Base-by-base conservation (phyloP, 2,888 invertebrate species). In the Catocala sponsa region DNA sequence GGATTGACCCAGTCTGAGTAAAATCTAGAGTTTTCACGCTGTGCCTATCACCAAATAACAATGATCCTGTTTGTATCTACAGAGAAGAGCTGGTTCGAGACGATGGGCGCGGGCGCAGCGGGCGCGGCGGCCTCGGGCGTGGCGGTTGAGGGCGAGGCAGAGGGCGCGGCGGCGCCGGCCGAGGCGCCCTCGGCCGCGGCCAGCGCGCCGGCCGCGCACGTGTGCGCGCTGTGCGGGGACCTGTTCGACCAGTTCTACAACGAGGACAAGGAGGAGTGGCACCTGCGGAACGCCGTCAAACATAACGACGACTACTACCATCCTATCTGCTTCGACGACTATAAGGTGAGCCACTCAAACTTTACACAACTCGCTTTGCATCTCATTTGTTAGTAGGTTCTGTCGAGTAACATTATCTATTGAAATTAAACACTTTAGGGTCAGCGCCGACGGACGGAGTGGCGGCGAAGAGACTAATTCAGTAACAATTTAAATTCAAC, bases 201-300 rank as follows among this genome's bases (percentile, higher is more conserved):
- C 0, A 96, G 83, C 0, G 95, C 96, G 44, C 96, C 96, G 7
- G 95, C 96, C 78, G 95, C 95, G 78, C 95, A 96, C 55, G 89
- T 94, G 48, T 99, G 99, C 90, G 97, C 97, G 71, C 97, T 99
- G 55, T 99, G 99, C 90, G 97, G 97, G 11, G 99, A 99, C 92
- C 95, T 95, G 71, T 99, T 99, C 92, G 98, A 98, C 74, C 98
- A 98, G 89, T 99, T 98, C 94, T 99, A 98, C 94, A 98, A 99
- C 87, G 98, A 99, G 90, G 99, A 99, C 80, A 96, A 97, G 73
- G 99, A 99, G 88, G 99, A 98, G 86, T 99, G 99, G 99, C 98
- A 99, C 85, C 95, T 99, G 35, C 93, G 97, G 68, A 97, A 98
- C 85, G 98, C 99, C 0, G 95, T 98, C 15, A 95, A 96, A 6